Percentiles rank a stretch among this genome's conserved stretches.
These are phyloP conservation scores for Anthonomus grandis DNA, from an alignment of 1,140 invertebrate genomes.

Conservation along the genomic window DNA sequence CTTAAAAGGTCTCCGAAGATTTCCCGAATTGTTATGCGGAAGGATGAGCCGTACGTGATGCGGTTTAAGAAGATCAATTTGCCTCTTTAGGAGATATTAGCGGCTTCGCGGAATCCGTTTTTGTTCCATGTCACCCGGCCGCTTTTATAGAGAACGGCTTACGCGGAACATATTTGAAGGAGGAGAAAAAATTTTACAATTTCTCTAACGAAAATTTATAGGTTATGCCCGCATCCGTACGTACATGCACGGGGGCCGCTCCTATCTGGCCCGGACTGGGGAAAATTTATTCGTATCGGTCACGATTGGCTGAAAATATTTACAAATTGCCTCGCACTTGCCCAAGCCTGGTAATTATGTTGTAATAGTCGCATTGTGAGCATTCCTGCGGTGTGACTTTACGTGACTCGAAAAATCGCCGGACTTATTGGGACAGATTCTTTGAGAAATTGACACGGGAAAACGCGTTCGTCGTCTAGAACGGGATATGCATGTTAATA, in stretches of 20 bases:
- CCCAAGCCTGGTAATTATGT: slow-evolving; percentile 16
- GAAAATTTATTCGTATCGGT: slow-evolving; percentile 16
- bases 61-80: slow-evolving; percentile 23
- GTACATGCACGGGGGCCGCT: no score
- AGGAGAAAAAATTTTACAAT: no score
- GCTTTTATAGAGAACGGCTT: not conserved
- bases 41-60: slow-evolving; percentile 21
- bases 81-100: slow-evolving; percentile 11
- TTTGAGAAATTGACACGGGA: no score
- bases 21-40: slow-evolving; percentile 22
- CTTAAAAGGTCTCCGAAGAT: slow-evolving; percentile 18
- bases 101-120: slow-evolving; percentile 1
- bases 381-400: slow-evolving; percentile 15
- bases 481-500: no score
- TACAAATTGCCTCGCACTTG: slow-evolving; percentile 19
- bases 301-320: slow-evolving; percentile 17
- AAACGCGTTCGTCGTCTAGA: no score
- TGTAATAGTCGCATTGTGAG: slow-evolving; percentile 15
- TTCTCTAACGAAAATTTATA: slow-evolving; percentile 12
- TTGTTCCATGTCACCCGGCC: not conserved
- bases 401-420: no score
- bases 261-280: slow-evolving; percentile 8
- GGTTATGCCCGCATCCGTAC: slow-evolving; percentile 17
- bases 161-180: not conserved
- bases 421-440: no score